phyloP scores from a whole-genome alignment of 2,113 vertebrate genomes.

The Oxygymnocypris stewartii region DNA sequence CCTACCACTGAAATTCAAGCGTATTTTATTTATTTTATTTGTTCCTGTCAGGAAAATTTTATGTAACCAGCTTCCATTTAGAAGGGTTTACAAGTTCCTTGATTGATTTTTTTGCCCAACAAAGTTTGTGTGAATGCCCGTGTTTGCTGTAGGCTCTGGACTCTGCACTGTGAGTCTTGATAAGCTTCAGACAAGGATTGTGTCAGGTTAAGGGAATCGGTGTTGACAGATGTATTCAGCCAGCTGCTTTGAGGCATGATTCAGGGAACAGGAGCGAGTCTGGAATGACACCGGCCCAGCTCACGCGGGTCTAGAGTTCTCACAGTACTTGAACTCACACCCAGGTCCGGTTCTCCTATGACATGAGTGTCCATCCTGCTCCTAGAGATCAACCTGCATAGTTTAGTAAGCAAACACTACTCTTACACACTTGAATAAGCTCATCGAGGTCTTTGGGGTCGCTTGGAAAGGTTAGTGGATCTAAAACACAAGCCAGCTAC shows the following conservation, averaged over 20 bases:
- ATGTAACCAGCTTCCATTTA: not conserved
- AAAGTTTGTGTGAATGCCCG: not conserved
- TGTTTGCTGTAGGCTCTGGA: not conserved
- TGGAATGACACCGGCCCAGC: slow-evolving; percentile 40
- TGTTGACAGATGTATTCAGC: slow-evolving; percentile 47
- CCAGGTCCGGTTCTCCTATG: not conserved
- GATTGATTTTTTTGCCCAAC: not conserved
- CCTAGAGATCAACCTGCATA: not conserved
- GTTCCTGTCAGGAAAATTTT: not conserved
- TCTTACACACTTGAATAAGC: not conserved
- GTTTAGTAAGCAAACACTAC: not conserved
- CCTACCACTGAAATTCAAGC: not conserved
- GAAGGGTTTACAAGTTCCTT: not conserved
- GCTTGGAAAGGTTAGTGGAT: not conserved
- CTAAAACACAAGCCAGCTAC: not conserved
- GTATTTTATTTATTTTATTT: not conserved
- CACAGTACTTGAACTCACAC: not conserved
- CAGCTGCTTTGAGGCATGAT: slow-evolving; percentile 46
- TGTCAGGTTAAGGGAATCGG: slow-evolving; percentile 23
- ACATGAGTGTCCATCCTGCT: not conserved
- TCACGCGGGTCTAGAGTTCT: not conserved
- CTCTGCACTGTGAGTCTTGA: slow-evolving; percentile 11
- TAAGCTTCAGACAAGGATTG: slow-evolving; percentile 34
- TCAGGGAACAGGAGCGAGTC: slow-evolving; percentile 32
- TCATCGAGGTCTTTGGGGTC: not conserved